Base-by-base conservation (phyloP, 1,140 invertebrate species). In the Drosophila tristis region DNA sequence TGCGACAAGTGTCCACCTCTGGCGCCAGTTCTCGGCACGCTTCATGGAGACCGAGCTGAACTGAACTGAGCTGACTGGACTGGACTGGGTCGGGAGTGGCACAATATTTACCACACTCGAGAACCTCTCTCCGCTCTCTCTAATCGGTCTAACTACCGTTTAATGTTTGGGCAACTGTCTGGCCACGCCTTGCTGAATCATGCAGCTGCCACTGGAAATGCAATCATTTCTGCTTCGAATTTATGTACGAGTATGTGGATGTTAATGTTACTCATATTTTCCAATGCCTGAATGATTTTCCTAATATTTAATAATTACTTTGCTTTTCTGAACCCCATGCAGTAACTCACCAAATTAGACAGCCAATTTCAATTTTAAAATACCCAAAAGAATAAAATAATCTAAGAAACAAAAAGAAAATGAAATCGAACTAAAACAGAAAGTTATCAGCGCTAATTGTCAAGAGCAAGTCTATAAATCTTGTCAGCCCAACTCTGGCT, bases 1-100 rank as follows among this genome's bases (percentile, higher is more conserved):
- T 81, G 82, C 74, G 82, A 86, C 82, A 86, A 87, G 82, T 87
- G 84, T 89, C 84, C 82, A 87, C 72, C 66, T 84, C 75, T 79
- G 82, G 82, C 82, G 82, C 82, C 82, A 79, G 67, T 78, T 87
- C 56, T 16, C 54, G 58, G 57, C 54, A 73, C 56, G 76, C 76
- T 63, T 73, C 73, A 39, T n/a, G 6, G 70, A 68, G 74, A 39
- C 31, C 11, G 11, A 39, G 4, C 42, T 44, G 58, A 25, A 2
- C 20, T 20, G 20, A 20, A 20, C 51, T 53, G 26, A 48, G 16
- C 9, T 47, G 51, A 51, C 35, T 56, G 50, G 16, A 9, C 20
- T 20, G 20, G 20, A 20, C 20, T 20, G 20, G 23, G 23, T 4
- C 2, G 23, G 35, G 48, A n/a, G 44, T 45, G 43, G 79, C 58